phyloP scores from a whole-genome alignment of 2,888 invertebrate genomes.

The Heteromyza rotundicornis region DNA sequence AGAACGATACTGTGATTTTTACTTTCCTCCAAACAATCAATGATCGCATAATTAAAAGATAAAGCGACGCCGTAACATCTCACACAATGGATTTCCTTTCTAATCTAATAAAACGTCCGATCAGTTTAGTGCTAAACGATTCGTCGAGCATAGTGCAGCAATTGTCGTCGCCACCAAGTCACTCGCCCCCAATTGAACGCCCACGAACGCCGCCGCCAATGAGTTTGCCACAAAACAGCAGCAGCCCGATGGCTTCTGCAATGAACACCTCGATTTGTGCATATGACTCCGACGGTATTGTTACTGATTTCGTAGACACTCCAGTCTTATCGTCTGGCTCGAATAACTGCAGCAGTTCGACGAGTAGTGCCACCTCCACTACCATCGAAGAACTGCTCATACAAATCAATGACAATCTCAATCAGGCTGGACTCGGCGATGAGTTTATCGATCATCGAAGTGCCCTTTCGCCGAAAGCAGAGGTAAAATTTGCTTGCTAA shows the following conservation, averaged over 20 bases:
- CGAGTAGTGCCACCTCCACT: slow-evolving; percentile 29
- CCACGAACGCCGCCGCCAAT: background rate
- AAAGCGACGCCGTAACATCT: too few species aligned
- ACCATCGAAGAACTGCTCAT: slow-evolving; percentile 49
- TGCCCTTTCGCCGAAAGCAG: too few species aligned
- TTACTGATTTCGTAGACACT: too few species aligned
- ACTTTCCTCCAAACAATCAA: background rate
- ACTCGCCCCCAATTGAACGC: background rate
- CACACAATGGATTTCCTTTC: slow-evolving; percentile 58
- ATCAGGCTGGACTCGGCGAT: slow-evolving; percentile 35
- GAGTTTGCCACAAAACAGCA: too few species aligned
- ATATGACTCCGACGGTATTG: slow-evolving; percentile 7
- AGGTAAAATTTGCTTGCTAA: background rate
- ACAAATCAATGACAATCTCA: slow-evolving; percentile 53
- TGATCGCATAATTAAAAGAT: too few species aligned
- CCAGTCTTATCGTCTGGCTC: background rate
- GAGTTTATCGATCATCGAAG: too few species aligned
- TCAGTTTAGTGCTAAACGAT: slow-evolving; percentile 44
- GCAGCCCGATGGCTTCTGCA: slow-evolving; percentile 16
- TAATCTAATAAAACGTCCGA: slow-evolving; percentile 57
- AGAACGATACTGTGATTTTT: background rate
- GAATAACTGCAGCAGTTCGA: slow-evolving; percentile 6
- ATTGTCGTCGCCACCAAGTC: background rate
- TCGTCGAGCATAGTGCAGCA: background rate
- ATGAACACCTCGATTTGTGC: slow-evolving; percentile 33